Conservation (phyloP, 35 echinoderm and acorn worm species). For the Holothuria glaberrima region DNA sequence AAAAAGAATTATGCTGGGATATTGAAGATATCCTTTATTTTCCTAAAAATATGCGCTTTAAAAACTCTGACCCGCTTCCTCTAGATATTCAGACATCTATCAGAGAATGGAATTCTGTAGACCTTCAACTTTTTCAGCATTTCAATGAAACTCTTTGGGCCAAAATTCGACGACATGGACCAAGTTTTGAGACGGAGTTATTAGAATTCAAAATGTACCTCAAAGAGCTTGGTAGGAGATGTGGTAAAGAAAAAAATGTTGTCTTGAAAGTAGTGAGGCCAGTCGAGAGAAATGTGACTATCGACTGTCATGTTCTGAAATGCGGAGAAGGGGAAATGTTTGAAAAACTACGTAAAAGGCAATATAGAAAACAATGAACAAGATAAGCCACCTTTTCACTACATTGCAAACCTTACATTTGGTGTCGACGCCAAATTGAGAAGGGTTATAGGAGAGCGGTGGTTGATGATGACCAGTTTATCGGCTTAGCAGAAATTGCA, state of each 20-base stretch:
- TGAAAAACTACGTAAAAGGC: neutral
- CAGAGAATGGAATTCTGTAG: constrained; percentile 41
- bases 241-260: neutral
- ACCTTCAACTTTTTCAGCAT: constrained; percentile 37
- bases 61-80: neutral
- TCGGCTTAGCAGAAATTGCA: too few relatives aligned
- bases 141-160: constrained; percentile 52
- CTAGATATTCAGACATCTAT: neutral
- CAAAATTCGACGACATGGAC: constrained; percentile 45
- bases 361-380: too few relatives aligned
- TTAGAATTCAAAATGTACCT: neutral
- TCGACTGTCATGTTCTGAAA: neutral
- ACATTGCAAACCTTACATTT: too few relatives aligned
- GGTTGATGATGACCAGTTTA: too few relatives aligned
- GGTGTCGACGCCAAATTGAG: too few relatives aligned
- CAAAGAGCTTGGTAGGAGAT: neutral
- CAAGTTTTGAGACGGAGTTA: constrained; percentile 15
- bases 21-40: constrained; percentile 68
- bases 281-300: too few relatives aligned
- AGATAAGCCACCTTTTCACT: too few relatives aligned
- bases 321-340: too few relatives aligned
- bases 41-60: constrained; percentile 29
- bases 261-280: neutral
- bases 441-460: too few relatives aligned
- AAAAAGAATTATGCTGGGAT: constrained; percentile 62